These are phyloP conservation scores for Ictalurus punctatus DNA, from an alignment of 2,113 vertebrate genomes.

Conservation along the genomic window DNA sequence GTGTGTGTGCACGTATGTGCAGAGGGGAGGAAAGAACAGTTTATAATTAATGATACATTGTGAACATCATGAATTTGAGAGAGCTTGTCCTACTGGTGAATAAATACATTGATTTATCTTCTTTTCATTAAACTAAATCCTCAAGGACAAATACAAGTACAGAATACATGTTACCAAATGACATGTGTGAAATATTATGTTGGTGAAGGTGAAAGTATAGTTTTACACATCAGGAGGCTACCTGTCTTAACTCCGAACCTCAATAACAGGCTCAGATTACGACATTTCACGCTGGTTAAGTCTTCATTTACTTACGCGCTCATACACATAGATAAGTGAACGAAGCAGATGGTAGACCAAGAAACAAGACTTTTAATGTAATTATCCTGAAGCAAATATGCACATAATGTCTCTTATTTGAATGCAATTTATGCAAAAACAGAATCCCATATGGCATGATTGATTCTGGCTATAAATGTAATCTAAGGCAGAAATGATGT, in stretches of 20 bases:
- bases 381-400: slow-evolving; percentile 2
- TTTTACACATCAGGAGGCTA: not conserved
- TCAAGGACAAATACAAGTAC: not conserved
- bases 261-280: not conserved
- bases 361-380: not conserved
- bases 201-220: not conserved
- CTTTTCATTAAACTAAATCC: not conserved
- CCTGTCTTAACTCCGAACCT: not conserved
- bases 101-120: not conserved
- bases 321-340: not conserved
- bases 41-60: not conserved
- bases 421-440: not conserved
- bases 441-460: slow-evolving; percentile 29
- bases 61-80: not conserved
- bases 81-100: not conserved
- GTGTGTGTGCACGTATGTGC: not conserved
- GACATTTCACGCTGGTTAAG: not conserved
- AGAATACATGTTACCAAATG: not conserved
- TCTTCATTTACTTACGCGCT: not conserved
- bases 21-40: no score
- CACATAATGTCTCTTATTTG: not conserved
- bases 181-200: not conserved
- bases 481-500: slow-evolving; percentile 41
- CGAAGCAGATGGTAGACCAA: not conserved
- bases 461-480: slow-evolving; percentile 59